Percentiles rank a stretch among this genome's conserved stretches.
Conservation (phyloP, 1,140 invertebrate species). For the Stegodyphus dumicola region DNA sequence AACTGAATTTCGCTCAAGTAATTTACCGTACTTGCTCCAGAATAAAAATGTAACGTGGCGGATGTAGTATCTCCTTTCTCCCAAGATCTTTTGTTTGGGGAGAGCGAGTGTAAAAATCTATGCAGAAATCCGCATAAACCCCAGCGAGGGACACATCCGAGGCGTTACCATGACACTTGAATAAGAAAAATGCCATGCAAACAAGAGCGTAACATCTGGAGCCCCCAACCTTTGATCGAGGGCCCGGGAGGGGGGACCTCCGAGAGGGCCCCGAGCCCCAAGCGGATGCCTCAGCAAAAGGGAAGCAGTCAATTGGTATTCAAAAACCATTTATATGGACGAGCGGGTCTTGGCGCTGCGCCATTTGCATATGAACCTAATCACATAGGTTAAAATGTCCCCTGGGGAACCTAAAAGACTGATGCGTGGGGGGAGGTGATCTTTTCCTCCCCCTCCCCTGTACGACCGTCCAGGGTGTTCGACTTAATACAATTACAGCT, state of each 20-base stretch:
- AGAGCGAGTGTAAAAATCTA: too few species aligned
- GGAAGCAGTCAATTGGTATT: conserved; percentile 33
- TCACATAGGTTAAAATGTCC: conserved; percentile 39
- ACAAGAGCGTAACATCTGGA: conserved; percentile 26
- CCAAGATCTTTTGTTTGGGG: too few species aligned
- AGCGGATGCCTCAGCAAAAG: background rate
- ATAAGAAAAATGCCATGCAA: conserved; percentile 21
- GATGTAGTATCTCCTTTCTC: too few species aligned
- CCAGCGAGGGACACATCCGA: background rate
- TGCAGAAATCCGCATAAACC: background rate
- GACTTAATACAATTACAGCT: conserved; percentile 46
- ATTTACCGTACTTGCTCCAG: too few species aligned
- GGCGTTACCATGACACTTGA: background rate
- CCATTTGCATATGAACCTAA: conserved; percentile 43
- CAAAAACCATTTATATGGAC: conserved; percentile 51
- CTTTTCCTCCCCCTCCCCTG: background rate
- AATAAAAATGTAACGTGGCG: too few species aligned
- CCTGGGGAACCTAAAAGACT: conserved; percentile 3
- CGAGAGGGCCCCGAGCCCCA: background rate
- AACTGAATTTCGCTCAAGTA: too few species aligned
- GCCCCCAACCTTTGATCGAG: conserved; percentile 18
- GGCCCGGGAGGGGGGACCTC: conserved; percentile 4
- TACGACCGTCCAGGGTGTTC: conserved; percentile 1
- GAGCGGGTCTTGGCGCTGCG: background rate
- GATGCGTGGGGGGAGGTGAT: conserved; percentile 5